Conservation (phyloP, 2,113 vertebrate genomes). For the Oncorhynchus gorbuscha region DNA sequence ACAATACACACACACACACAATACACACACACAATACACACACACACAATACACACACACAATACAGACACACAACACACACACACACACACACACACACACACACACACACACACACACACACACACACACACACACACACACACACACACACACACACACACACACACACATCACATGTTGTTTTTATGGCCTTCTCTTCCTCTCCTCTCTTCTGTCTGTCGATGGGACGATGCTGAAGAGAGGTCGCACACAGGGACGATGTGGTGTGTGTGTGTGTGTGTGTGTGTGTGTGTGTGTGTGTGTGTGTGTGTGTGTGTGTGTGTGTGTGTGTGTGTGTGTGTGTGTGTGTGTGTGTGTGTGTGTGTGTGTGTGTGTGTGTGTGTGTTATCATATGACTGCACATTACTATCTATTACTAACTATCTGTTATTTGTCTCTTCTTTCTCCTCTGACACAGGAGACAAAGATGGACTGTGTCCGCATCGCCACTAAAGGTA, state of each 20-base stretch:
- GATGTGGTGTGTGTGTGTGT: slow-evolving; percentile 27
- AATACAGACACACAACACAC: no score
- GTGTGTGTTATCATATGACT: no score
- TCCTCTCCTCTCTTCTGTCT: neutral
- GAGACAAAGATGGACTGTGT: slow-evolving; percentile 99
- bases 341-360: neutral
- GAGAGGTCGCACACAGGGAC: slow-evolving; percentile 34
- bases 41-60: no score
- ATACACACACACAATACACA: no score
- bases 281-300: no score
- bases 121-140: no score
- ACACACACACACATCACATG: neutral
- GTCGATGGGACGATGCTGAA: slow-evolving; percentile 18
- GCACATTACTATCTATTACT: neutral
- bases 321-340: neutral
- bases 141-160: no score
- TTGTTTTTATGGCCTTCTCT: slow-evolving; percentile 26
- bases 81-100: no score
- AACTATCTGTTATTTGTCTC: slow-evolving; percentile 32
- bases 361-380: no score
- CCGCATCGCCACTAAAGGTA: slow-evolving; percentile 98
- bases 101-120: no score
- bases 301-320: no score
- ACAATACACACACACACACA: no score
- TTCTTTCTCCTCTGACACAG: slow-evolving; percentile 76